Conservation (phyloP, 2,113 vertebrate species). For the Stigmatopora argus region DNA sequence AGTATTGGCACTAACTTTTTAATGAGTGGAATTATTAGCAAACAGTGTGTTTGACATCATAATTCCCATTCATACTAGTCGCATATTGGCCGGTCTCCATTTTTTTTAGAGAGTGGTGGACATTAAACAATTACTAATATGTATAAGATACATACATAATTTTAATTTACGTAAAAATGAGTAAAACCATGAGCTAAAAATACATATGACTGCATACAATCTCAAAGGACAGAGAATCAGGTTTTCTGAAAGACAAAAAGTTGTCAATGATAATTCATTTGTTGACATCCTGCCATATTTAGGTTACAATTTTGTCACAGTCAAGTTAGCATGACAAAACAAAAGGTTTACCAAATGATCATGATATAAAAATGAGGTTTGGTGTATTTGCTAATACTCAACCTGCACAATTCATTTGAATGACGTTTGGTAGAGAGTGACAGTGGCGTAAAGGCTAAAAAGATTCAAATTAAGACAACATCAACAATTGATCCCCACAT, state of each 20-base stretch:
- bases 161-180: constrained; percentile 13
- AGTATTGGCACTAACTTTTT: too few relatives aligned
- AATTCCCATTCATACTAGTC: too few relatives aligned
- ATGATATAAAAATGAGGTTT: not conserved
- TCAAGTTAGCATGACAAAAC: not conserved
- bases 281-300: not conserved
- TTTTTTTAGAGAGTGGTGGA: too few relatives aligned
- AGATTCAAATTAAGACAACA: not conserved
- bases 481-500: not conserved
- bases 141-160: constrained; percentile 4
- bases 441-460: not conserved
- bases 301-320: not conserved
- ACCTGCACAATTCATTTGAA: not conserved
- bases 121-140: too few relatives aligned
- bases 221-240: not conserved
- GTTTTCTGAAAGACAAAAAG: not conserved
- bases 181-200: constrained; percentile 11
- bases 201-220: not conserved
- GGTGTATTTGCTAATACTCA: not conserved
- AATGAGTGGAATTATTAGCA: too few relatives aligned
- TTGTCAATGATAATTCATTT: not conserved
- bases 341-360: not conserved
- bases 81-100: too few relatives aligned
- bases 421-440: not conserved
- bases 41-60: too few relatives aligned